Evolutionary conservation across 1,140 invertebrate genomes (phyloP), one percentile per base, ranked within the genome.

Genomic region (Zeugodacus cucurbitae): DNA sequence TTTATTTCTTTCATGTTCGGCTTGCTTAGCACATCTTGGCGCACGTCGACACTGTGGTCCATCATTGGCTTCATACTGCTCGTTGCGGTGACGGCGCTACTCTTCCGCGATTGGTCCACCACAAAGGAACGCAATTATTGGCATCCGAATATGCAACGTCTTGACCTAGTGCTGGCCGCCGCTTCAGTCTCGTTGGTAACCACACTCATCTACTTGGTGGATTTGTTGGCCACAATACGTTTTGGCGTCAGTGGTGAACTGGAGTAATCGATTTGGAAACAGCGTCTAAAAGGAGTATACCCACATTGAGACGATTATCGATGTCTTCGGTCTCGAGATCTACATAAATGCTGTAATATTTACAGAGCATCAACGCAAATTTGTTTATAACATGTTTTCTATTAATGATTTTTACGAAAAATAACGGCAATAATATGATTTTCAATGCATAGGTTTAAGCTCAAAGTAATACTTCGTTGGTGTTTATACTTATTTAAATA

Each of bases 131-230:
- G 92, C 37, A 93, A 93, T 74, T 92, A 93, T 57, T 93, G 93
- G 93, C 93, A 93, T 89, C 93, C 93, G 41, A 93, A 93, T 82
- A 93, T 93, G 91, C 91, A 92, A 89, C 92, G 93, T 62, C 88
- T 93, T 90, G 93, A 93, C 48, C 88, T 93, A 64, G 90, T 92
- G 1, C 91, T 93, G 90, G 92, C 90, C 3, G 88, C 93, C 6
- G 93, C 93, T 22, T 92, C 91, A 8, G 91, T 93, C 34, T 90
- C 92, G 7, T 48, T 93, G 87, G 90, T 93, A 4, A 91, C 90
- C 22, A 90, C 90, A 34, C 82, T 93, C 64, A 86, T 93, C 44
- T 93, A 90, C 64, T 41, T 93, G 85, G 62, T 92, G 86, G 93
- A 93, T 86, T 87, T 93, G 4, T 90, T 93, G 14, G 88, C 92